Base-by-base conservation (phyloP, 2,797 vertebrate species). In the Sphaeramia orbicularis region DNA sequence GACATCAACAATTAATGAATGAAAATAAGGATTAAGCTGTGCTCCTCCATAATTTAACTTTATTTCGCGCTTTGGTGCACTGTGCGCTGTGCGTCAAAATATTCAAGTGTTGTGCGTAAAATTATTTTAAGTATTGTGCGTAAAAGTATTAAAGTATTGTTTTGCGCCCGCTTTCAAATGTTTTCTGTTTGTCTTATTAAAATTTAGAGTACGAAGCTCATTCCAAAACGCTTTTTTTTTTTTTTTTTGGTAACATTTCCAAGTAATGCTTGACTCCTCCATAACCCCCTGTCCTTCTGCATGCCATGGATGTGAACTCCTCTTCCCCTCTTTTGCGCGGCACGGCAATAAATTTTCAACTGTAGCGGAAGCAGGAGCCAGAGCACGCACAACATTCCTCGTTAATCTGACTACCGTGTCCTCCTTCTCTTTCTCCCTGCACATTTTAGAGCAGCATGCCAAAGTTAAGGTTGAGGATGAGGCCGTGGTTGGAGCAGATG, bases 401-500 rank as follows among this genome's bases (percentile, higher is more conserved):
- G 0, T 42, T 30, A 47, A 15, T 59, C 63, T 78, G 32, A 80
- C 32, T 0, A 7, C 24, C 4, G 24, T 21, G 32, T 12, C 6
- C 7, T 19, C 35, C 6, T 21, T 21, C 19, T 1, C 19, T 36
- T 16, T 10, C 27, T 48, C 35, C 1, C 30, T 57, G 48, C n/a
- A 6, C 19, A 6, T 75, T 74, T 42, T 37, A 89, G 86, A 35
- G 44, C 74, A 86, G 48, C 74, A 95, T 95, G 94, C 94, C 94
- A 1, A 89, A 93, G 15, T 51, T 82, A 16, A 90, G 94, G 63
- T 93, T 93, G 94, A 92, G 89, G 61, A 94, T 95, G 94, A 89
- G 93, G 13, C 94, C 90, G 1, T 95, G 94, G 94, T 71, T 95
- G 86, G 92, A 93, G 85, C 11, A 36, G 16, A 86, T 85, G 87